A percentile compares a stretch with the other conserved stretches of the same genome.
These are phyloP conservation scores for Ailurus styani DNA, from an alignment of 2,113 vertebrate species.

Conservation along the genomic window DNA sequence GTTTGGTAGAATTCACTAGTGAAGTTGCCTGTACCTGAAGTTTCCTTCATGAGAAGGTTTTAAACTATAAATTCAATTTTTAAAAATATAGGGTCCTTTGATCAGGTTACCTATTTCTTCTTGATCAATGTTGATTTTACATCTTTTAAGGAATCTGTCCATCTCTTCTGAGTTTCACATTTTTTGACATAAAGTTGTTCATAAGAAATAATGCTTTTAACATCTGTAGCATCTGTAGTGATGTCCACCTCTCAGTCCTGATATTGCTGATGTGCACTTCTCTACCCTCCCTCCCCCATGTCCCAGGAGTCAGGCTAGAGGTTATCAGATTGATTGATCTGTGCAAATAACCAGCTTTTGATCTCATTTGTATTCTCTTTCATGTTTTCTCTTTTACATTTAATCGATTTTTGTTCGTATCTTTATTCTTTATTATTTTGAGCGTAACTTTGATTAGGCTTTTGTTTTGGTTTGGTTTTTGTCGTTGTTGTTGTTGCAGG, in stretches of 20 bases:
- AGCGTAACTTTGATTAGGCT: background rate
- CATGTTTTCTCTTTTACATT: background rate
- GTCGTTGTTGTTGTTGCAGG: too few relatives aligned
- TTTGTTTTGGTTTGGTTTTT: background rate
- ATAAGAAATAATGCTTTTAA: background rate
- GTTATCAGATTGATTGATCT: background rate
- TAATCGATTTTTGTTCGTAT: background rate
- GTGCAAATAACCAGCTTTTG: background rate
- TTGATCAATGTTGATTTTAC: background rate
- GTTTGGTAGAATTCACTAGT: background rate
- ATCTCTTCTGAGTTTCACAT: background rate
- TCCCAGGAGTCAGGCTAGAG: background rate
- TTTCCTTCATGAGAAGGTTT: constrained; percentile 6
- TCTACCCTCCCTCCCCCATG: background rate
- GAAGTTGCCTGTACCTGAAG: background rate
- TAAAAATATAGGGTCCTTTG: background rate
- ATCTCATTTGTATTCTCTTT: background rate
- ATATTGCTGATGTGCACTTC: background rate
- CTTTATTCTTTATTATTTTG: background rate
- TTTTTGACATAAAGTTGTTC: background rate
- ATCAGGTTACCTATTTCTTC: background rate
- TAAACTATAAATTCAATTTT: background rate
- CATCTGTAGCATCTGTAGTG: background rate
- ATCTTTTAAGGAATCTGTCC: background rate
- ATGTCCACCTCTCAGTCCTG: background rate